A percentile compares a stretch with the other conserved stretches of the same genome.
Conservation (phyloP, 2,113 vertebrate genomes). For the Myodes glareolus region DNA sequence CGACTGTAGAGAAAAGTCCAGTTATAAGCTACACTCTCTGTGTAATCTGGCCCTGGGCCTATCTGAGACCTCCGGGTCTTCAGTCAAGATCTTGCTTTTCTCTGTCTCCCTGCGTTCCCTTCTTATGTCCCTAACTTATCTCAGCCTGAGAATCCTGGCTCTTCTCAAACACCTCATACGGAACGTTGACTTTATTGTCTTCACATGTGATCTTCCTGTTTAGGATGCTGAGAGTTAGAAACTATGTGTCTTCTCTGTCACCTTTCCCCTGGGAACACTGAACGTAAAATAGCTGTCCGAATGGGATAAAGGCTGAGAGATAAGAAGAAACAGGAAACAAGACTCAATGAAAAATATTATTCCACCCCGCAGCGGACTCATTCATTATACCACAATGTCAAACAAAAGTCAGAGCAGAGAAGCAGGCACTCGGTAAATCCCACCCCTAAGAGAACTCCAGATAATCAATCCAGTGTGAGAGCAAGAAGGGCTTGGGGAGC, state of each 20-base stretch:
- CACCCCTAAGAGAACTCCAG: neutral
- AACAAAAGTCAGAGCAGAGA: neutral
- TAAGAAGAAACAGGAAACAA: constrained; percentile 46
- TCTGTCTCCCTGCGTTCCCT: neutral
- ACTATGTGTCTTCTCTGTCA: neutral
- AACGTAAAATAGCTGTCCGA: neutral
- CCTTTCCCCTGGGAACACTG: neutral
- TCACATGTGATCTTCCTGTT: neutral
- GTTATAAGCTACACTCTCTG: neutral
- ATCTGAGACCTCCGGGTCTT: neutral
- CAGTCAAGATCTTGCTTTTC: neutral
- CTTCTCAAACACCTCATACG: neutral
- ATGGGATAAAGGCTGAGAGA: neutral
- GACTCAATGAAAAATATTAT: constrained; percentile 11
- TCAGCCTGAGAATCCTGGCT: neutral
- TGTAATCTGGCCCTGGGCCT: neutral
- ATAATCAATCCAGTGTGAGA: neutral
- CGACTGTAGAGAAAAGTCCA: neutral
- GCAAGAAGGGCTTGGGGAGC: neutral
- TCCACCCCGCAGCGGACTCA: neutral
- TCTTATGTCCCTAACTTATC: neutral
- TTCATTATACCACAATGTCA: neutral
- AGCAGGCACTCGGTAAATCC: rapidly evolving
- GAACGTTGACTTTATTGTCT: neutral
- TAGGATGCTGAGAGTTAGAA: neutral